These are phyloP conservation scores for Andricus quercusramuli DNA, from an alignment of 2,888 invertebrate species.

Conservation along the genomic window DNA sequence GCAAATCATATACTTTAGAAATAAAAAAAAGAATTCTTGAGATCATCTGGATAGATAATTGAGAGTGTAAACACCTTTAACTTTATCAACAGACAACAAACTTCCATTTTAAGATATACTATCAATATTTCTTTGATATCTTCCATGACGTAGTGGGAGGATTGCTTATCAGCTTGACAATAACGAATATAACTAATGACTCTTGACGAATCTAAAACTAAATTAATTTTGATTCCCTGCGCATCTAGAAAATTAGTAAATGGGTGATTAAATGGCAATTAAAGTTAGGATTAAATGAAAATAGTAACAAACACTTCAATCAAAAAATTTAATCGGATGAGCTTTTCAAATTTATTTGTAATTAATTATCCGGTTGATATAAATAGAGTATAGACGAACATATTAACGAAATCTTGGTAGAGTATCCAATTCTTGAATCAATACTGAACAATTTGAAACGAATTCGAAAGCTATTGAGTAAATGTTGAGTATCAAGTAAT, in stretches of 20 bases:
- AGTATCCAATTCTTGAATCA: not conserved
- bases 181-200: not conserved
- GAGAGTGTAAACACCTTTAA: conserved; percentile 6
- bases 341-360: not conserved
- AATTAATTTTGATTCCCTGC: not conserved
- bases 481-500: not conserved
- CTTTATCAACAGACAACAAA: not conserved
- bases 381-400: not conserved
- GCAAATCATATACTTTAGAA: not conserved
- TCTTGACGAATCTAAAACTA: not conserved
- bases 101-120: conserved; percentile 10
- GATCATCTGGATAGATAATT: not conserved
- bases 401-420: not conserved
- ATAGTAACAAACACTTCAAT: not conserved
- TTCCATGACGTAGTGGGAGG: not conserved
- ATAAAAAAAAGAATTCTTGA: not conserved
- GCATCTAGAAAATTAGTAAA: not conserved
- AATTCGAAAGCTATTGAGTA: not conserved
- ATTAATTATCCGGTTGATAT: not conserved
- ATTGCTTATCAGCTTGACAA: not conserved
- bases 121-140: not conserved
- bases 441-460: not conserved
- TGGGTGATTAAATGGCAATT: not conserved
- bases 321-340: not conserved
- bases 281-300: not conserved